These are phyloP conservation scores for Trachelus iudaicus DNA, from an alignment of 2,888 invertebrate genomes.

Conservation along the genomic window DNA sequence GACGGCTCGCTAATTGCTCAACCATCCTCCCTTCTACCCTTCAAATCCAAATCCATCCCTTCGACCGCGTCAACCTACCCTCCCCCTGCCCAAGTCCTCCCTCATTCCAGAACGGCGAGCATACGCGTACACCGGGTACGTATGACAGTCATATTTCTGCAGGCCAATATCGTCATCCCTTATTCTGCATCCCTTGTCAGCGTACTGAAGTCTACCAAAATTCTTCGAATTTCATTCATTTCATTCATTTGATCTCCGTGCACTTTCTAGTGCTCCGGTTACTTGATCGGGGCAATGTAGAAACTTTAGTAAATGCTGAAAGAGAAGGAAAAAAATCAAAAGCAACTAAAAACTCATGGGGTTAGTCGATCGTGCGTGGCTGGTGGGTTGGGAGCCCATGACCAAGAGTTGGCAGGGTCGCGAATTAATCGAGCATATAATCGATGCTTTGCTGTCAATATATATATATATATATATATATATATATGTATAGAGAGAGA, in stretches of 20 bases:
- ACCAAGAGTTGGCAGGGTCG: slow-evolving; percentile 37
- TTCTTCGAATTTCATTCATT: no score
- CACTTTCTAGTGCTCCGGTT: no score
- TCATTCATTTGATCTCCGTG: no score
- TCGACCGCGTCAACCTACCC: slow-evolving; percentile 29
- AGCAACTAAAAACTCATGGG: no score
- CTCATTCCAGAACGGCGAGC: slow-evolving; percentile 32
- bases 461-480: slow-evolving; percentile 27
- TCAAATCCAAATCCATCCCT: slow-evolving; percentile 61
- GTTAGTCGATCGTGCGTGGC: no score
- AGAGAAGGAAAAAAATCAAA: no score
- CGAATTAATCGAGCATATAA: slow-evolving; percentile 65
- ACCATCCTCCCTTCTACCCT: slow-evolving; percentile 52
- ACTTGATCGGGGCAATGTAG: no score
- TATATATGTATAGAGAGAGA: background rate
- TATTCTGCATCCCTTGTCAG: background rate
- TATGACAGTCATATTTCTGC: slow-evolving; percentile 39
- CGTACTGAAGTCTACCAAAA: no score
- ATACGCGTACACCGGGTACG: slow-evolving; percentile 31
- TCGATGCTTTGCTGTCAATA: slow-evolving; percentile 60
- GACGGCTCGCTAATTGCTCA: slow-evolving; percentile 67
- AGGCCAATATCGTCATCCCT: slow-evolving; percentile 30
- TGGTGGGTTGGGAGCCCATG: slow-evolving; percentile 1
- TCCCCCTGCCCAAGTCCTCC: background rate
- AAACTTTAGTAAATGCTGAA: no score